Conservation (phyloP, 2,888 invertebrate genomes). For the Keiferia lycopersicella region DNA sequence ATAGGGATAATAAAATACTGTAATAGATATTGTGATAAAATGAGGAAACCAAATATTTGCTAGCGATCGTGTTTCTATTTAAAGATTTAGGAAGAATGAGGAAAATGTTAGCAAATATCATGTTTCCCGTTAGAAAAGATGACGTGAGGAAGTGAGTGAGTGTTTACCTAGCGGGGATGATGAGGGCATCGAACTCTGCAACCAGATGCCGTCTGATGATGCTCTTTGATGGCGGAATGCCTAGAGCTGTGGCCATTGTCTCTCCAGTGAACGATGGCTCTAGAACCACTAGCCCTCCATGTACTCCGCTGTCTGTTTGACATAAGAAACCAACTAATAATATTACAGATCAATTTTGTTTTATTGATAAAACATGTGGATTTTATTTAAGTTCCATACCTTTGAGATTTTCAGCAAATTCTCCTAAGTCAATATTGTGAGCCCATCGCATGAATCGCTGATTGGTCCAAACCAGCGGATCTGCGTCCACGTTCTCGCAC, state of each 20-base stretch:
- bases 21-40: slow-evolving; percentile 20
- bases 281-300: slow-evolving; percentile 95
- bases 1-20: slow-evolving; percentile 12
- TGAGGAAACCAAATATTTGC: slow-evolving; percentile 46
- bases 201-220: slow-evolving; percentile 95
- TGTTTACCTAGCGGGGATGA: slow-evolving; percentile 94
- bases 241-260: slow-evolving; percentile 95
- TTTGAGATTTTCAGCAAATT: slow-evolving; percentile 96
- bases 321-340: too few relatives aligned
- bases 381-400: slow-evolving; percentile 73
- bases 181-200: slow-evolving; percentile 94
- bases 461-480: slow-evolving; percentile 98
- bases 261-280: slow-evolving; percentile 97
- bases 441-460: slow-evolving; percentile 97
- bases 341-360: too few relatives aligned
- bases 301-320: slow-evolving; percentile 92
- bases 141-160: neutral
- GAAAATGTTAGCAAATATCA: slow-evolving; percentile 48
- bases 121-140: slow-evolving; percentile 39
- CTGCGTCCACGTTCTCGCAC: slow-evolving; percentile 93
- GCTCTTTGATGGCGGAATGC: slow-evolving; percentile 95
- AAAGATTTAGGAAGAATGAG: slow-evolving; percentile 21
- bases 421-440: slow-evolving; percentile 94
- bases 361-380: too few relatives aligned
- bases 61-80: slow-evolving; percentile 5